A percentile compares a stretch with the other conserved stretches of the same genome.
Evolutionary conservation across 1,140 invertebrate species (phyloP).

Genomic region (Diprion similis): DNA sequence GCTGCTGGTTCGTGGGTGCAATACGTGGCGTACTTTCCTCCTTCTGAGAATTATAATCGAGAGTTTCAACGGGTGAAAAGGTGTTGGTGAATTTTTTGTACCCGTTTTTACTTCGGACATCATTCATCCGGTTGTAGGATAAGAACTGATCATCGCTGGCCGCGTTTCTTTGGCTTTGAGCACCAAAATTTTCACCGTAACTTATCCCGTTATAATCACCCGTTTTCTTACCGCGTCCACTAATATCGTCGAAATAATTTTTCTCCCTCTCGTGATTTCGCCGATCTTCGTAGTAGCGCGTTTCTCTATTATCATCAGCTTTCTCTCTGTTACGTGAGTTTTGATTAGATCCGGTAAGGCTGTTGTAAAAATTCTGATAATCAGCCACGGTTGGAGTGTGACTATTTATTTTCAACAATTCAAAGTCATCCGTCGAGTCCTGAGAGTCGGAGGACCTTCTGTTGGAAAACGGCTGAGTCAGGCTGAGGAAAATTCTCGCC

Average conservation of each 20-base stretch:
- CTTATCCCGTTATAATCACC: conserved; percentile 31
- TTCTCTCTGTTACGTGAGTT: background rate
- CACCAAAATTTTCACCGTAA: conserved; percentile 26
- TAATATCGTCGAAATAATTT: background rate
- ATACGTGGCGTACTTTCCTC: background rate
- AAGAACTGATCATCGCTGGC: conserved; percentile 27
- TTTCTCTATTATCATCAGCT: background rate
- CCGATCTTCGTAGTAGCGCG: background rate
- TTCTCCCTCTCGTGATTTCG: background rate
- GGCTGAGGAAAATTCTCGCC: conserved; percentile 49
- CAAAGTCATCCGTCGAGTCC: conserved; percentile 48
- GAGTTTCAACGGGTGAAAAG: background rate
- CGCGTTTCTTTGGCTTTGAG: conserved; percentile 10
- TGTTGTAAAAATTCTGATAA: conserved; percentile 51
- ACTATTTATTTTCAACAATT: conserved; percentile 54
- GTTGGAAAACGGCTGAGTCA: conserved; percentile 33
- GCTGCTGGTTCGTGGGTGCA: background rate
- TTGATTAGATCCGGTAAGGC: background rate
- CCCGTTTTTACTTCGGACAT: background rate
- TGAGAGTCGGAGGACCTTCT: conserved; percentile 47
- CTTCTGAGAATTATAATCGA: background rate
- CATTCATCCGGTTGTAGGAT: background rate
- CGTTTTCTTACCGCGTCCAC: conserved; percentile 29
- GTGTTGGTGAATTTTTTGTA: background rate
- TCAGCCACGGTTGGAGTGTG: conserved; percentile 52